These are phyloP conservation scores for Muscicapa striata DNA, from an alignment of 2,797 vertebrate species.

Conservation along the genomic window DNA sequence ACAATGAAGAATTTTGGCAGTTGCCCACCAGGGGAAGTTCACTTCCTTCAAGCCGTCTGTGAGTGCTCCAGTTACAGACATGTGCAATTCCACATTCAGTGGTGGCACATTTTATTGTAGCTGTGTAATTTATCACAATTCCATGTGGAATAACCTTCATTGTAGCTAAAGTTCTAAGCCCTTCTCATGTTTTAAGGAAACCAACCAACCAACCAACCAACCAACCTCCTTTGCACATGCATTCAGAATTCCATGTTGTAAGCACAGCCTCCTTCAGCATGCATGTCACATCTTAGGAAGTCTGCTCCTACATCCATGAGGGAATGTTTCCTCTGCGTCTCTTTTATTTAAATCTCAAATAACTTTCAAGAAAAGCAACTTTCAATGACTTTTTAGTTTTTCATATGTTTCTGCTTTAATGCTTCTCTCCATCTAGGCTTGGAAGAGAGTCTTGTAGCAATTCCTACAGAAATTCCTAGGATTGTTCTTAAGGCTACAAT, in stretches of 20 bases:
- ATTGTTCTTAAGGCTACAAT: not conserved
- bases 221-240: not conserved
- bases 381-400: not conserved
- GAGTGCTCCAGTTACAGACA: not conserved
- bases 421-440: not conserved
- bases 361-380: not conserved
- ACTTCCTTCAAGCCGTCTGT: not conserved
- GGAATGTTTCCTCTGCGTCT: not conserved
- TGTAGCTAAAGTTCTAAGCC: not conserved
- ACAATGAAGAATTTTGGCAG: not conserved
- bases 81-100: not conserved
- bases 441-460: not conserved
- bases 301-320: not conserved
- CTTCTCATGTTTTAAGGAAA: not conserved
- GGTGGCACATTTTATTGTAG: not conserved
- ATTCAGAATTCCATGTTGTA: not conserved
- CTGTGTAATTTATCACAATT: not conserved
- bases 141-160: not conserved
- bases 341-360: not conserved
- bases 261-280: not conserved
- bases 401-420: not conserved
- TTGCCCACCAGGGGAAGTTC: not conserved
- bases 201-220: not conserved
- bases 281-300: not conserved
- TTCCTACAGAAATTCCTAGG: not conserved